Base-by-base conservation (phyloP, 2,113 vertebrate genomes). In the Taurulus bubalis region DNA sequence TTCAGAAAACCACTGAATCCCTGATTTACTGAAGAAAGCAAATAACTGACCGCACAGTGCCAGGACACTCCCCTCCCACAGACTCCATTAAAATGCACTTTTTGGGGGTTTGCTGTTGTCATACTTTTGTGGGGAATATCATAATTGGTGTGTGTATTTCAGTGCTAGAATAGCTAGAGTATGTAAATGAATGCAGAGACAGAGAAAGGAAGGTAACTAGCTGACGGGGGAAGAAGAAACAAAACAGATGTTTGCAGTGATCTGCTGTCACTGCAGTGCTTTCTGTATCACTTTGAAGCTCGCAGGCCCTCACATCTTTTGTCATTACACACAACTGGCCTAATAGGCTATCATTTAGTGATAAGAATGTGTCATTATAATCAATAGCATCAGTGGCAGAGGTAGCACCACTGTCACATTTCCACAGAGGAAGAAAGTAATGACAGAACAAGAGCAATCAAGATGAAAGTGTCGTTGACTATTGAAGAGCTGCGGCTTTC, bases 21-120 rank as follows among this genome's bases (percentile, higher is more conserved):
- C 62, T 85, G 83, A 90, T 88, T 86, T 85, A 79, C 88, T 89
- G 87, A 86, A 72, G 40, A 69, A 86, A 93, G 87, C 73, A 87
- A 83, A 85, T 45, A 56, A 77, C 60, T 85, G 66, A 24, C 60
- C 49, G 80, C 18, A 30, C 22, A 72, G 15, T 77, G 63, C 62
- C n/a, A 53, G 22, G 42, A 28, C 56, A 0, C 3, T 7, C 20
- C 22, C 64, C 67, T 77, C 58, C 38, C 15, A 22, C 64, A 56
- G 38, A 75, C 51, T 16, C 9, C 0, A 5, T 26, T 60, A 58
- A 58, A 40, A 34, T 2, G 22, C 22, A 60, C 0, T 2, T 28
- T 34, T 64, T 55, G 45, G 4, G 30, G 2, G 30, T 32, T 3
- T 24, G 62, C 49, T 2, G 49, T 8, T 51, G 47, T 42, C 36